Evolutionary conservation across 2,888 invertebrate genomes (phyloP).

Genomic region (Carpatolechia fugitivella): DNA sequence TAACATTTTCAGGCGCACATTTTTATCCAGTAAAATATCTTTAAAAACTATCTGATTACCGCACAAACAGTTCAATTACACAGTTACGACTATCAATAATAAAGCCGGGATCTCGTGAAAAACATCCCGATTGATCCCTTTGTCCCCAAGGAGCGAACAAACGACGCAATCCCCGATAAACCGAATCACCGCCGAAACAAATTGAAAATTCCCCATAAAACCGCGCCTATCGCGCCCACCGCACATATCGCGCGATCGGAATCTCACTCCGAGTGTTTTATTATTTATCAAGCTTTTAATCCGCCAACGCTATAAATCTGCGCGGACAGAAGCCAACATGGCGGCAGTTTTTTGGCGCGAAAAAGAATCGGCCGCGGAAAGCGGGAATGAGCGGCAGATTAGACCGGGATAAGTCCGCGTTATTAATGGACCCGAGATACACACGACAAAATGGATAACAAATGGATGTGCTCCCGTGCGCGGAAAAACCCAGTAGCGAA

Average conservation of each 20-base stretch:
- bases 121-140: slow-evolving; percentile 27
- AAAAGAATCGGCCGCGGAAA: slow-evolving; percentile 75
- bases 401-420: slow-evolving; percentile 69
- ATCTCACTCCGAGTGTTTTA: slow-evolving; percentile 46
- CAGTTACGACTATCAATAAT: slow-evolving; percentile 33
- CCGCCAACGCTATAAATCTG: slow-evolving; percentile 68
- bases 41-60: slow-evolving; percentile 18
- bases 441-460: slow-evolving; percentile 66
- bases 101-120: slow-evolving; percentile 25
- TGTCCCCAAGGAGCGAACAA: slow-evolving; percentile 35
- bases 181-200: slow-evolving; percentile 49
- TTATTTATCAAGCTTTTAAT: slow-evolving; percentile 60
- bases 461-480: slow-evolving; percentile 50
- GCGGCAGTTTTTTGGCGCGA: slow-evolving; percentile 66
- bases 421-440: slow-evolving; percentile 77
- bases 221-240: slow-evolving; percentile 37
- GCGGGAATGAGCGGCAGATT: slow-evolving; percentile 75
- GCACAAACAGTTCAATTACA: slow-evolving; percentile 32
- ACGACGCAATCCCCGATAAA: slow-evolving; percentile 39
- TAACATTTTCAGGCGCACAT: neutral
- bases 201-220: slow-evolving; percentile 66
- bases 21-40: neutral
- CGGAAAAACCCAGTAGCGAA: slow-evolving; percentile 28
- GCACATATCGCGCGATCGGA: slow-evolving; percentile 30
- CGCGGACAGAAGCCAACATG: slow-evolving; percentile 59